Conservation (phyloP, 2,797 vertebrate species). For the Tamandua tetradactyla region DNA sequence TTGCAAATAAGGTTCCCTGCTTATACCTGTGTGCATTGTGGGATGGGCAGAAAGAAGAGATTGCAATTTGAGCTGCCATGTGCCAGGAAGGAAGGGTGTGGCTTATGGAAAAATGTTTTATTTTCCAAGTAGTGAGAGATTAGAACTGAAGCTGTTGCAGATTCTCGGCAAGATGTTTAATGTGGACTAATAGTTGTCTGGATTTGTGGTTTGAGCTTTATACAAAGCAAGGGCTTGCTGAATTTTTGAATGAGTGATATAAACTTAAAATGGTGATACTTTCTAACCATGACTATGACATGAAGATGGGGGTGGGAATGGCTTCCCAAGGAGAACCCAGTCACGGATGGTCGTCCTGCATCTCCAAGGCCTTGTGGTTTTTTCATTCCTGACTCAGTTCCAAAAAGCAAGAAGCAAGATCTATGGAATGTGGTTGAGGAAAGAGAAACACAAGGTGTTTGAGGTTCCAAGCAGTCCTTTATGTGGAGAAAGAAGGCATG, state of each 20-base stretch:
- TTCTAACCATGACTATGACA: slow-evolving; percentile 22
- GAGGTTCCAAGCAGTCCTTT: not conserved
- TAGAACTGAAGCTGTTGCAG: not conserved
- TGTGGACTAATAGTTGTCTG: slow-evolving; percentile 51
- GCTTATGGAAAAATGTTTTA: slow-evolving; percentile 48
- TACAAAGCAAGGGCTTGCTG: slow-evolving; percentile 52
- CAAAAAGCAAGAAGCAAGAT: not conserved
- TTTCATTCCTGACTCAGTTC: not conserved
- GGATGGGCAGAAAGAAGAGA: not conserved
- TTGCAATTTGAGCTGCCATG: not conserved
- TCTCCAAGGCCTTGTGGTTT: not conserved
- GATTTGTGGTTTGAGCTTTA: slow-evolving; percentile 54
- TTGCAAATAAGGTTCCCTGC: not conserved
- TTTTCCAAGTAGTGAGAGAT: slow-evolving; percentile 59
- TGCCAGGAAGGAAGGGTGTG: slow-evolving; percentile 14
- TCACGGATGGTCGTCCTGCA: not conserved
- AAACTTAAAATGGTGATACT: not conserved
- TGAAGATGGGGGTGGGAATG: not conserved
- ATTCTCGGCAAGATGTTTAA: slow-evolving; percentile 37
- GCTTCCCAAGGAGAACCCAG: not conserved
- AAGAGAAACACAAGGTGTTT: not conserved
- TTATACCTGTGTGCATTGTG: not conserved
- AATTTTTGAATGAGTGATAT: slow-evolving; percentile 36
- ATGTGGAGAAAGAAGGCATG: accelerated
- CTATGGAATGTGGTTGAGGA: not conserved